A percentile compares a stretch with the other conserved stretches of the same genome.
phyloP scores from a whole-genome alignment of 2,888 invertebrate genomes.

The Pachydiplax longipennis region DNA sequence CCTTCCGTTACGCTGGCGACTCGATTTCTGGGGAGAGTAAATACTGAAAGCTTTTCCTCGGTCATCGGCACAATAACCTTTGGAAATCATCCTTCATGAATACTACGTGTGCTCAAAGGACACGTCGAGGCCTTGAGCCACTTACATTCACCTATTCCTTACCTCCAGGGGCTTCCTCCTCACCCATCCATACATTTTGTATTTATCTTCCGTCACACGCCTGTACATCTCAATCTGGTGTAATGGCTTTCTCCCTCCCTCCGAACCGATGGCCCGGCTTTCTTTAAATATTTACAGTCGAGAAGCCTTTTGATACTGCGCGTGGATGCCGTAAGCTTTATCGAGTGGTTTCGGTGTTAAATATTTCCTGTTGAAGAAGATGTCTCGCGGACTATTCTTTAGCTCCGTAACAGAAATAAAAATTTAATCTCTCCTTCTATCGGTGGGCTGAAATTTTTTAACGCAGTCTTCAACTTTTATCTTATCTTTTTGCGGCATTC shows the following conservation, averaged over 20 bases:
- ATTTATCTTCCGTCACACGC: neutral
- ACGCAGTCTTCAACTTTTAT: too few relatives aligned
- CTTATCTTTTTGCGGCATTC: too few relatives aligned
- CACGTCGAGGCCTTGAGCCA: neutral
- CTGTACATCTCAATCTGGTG: neutral
- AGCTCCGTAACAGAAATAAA: too few relatives aligned
- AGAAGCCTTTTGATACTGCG: neutral
- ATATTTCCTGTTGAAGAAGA: too few relatives aligned
- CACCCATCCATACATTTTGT: neutral
- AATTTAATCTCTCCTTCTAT: too few relatives aligned
- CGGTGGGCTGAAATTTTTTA: too few relatives aligned
- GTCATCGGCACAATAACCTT: neutral
- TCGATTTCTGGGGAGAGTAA: neutral
- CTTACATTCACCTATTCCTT: neutral
- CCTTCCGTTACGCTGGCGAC: neutral
- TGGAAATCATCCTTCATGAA: neutral
- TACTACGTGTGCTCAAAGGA: neutral
- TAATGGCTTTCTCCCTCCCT: neutral
- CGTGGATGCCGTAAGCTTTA: neutral
- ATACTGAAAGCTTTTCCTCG: neutral
- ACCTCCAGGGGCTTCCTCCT: neutral
- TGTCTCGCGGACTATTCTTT: too few relatives aligned
- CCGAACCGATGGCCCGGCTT: neutral
- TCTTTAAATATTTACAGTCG: neutral
- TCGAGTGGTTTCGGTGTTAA: neutral